Percentiles rank a stretch among this genome's conserved stretches.
phyloP scores from a whole-genome alignment of 2,888 invertebrate genomes.

The Drosophila phalerata region DNA sequence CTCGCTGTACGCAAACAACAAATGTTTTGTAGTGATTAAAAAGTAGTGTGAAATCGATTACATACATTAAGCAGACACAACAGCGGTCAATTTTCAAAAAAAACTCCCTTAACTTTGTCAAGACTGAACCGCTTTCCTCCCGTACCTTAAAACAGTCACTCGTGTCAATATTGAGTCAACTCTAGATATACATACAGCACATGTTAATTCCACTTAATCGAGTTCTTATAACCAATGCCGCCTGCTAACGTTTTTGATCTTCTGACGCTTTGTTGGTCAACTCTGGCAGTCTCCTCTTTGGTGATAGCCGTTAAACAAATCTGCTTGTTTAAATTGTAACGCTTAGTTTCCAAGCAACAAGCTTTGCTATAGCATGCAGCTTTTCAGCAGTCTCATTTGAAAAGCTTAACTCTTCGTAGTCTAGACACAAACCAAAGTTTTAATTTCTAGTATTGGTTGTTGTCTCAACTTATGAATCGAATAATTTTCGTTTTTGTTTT shows the following conservation, averaged over 20 bases:
- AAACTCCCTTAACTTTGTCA: slow-evolving; percentile 13
- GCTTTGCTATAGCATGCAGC: slow-evolving; percentile 13
- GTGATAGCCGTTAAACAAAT: background rate
- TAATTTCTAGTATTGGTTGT: no score
- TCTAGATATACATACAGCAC: slow-evolving; percentile 52
- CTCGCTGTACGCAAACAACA: slow-evolving; percentile 74
- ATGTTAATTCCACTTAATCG: slow-evolving; percentile 77
- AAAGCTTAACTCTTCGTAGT: background rate
- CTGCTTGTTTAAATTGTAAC: slow-evolving; percentile 3
- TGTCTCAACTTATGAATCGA: no score
- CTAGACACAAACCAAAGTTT: background rate
- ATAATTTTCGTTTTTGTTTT: no score
- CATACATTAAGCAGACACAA: slow-evolving; percentile 62
- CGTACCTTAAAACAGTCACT: background rate
- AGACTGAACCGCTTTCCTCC: slow-evolving; percentile 17
- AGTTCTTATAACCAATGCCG: slow-evolving; percentile 16
- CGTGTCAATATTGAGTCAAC: slow-evolving; percentile 56
- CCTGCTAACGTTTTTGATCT: slow-evolving; percentile 26
- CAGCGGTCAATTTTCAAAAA: slow-evolving; percentile 38
- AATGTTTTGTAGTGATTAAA: slow-evolving; percentile 78
- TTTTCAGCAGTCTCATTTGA: accelerated
- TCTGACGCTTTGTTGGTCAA: slow-evolving; percentile 1
- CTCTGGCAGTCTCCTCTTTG: background rate
- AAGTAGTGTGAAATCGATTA: slow-evolving; percentile 80
- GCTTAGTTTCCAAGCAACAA: background rate